Percentiles rank a stretch among this genome's conserved stretches.
Evolutionary conservation across 2,113 vertebrate species (phyloP).

Genomic region (Scytalopus superciliaris): DNA sequence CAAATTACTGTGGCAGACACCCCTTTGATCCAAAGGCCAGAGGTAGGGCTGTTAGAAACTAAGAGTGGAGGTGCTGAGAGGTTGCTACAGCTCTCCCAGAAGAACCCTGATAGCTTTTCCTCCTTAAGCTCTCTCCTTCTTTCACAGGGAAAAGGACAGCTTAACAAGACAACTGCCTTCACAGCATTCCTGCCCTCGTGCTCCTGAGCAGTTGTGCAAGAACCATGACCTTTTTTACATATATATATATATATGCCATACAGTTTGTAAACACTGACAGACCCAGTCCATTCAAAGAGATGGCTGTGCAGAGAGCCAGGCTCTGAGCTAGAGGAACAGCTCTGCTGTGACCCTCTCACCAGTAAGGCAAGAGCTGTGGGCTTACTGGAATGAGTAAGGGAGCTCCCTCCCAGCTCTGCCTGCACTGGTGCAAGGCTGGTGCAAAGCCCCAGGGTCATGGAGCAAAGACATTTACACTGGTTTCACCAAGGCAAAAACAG

Average conservation of each 20-base stretch:
- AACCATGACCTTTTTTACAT: neutral
- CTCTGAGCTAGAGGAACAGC: neutral
- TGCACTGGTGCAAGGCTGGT: neutral
- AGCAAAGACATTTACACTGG: neutral
- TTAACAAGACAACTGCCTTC: neutral
- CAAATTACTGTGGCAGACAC: neutral
- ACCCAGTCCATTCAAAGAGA: neutral
- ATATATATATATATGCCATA: too few relatives aligned
- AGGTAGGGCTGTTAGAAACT: neutral
- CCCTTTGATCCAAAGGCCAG: neutral
- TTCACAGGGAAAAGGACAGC: neutral
- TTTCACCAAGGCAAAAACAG: neutral
- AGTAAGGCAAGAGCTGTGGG: neutral
- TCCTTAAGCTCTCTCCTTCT: neutral
- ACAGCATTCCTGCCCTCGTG: neutral
- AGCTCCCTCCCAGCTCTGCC: neutral
- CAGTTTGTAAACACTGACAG: neutral
- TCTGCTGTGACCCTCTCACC: neutral
- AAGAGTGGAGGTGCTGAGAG: neutral
- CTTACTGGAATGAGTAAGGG: fast-evolving
- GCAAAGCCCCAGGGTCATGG: fast-evolving
- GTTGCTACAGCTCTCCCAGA: neutral
- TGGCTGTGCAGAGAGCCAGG: neutral
- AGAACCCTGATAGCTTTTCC: neutral
- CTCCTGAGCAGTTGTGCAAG: neutral